Evolutionary conservation across 1,140 invertebrate species (phyloP).

Genomic region (Galendromus occidentalis): DNA sequence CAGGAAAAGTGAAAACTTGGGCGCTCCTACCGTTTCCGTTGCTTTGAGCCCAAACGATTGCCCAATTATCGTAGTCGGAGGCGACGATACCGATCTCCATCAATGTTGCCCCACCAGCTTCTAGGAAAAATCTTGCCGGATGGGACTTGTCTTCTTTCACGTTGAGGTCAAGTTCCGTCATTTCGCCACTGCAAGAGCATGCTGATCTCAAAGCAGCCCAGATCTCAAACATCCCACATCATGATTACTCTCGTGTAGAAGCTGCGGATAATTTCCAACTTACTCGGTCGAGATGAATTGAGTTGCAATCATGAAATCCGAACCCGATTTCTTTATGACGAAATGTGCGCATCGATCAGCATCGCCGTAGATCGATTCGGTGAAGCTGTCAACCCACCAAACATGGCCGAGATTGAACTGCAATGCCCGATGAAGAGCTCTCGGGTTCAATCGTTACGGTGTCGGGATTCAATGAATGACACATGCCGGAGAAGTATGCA

Average conservation of each 20-base stretch:
- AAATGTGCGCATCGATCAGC: background rate
- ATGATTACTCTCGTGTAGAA: too few species aligned
- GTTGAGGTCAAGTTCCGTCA: background rate
- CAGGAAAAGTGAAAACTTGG: too few species aligned
- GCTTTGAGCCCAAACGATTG: background rate
- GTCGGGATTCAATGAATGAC: too few species aligned
- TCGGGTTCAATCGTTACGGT: too few species aligned
- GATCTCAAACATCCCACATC: too few species aligned
- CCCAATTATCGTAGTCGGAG: background rate
- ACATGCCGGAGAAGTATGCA: too few species aligned
- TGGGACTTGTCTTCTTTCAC: slow-evolving; percentile 4
- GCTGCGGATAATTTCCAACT: too few species aligned
- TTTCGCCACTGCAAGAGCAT: background rate
- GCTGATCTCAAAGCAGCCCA: too few species aligned
- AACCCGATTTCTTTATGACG: background rate
- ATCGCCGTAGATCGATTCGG: background rate
- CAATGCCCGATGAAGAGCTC: too few species aligned
- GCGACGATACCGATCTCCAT: background rate
- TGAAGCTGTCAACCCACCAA: background rate
- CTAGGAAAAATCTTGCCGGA: background rate
- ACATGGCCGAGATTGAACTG: background rate
- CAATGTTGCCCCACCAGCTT: background rate
- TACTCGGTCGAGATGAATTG: background rate
- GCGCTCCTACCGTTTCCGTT: background rate
- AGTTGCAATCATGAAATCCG: background rate